Evolutionary conservation across 2,888 invertebrate genomes (phyloP).

Genomic region (Metacarcinus magister): DNA sequence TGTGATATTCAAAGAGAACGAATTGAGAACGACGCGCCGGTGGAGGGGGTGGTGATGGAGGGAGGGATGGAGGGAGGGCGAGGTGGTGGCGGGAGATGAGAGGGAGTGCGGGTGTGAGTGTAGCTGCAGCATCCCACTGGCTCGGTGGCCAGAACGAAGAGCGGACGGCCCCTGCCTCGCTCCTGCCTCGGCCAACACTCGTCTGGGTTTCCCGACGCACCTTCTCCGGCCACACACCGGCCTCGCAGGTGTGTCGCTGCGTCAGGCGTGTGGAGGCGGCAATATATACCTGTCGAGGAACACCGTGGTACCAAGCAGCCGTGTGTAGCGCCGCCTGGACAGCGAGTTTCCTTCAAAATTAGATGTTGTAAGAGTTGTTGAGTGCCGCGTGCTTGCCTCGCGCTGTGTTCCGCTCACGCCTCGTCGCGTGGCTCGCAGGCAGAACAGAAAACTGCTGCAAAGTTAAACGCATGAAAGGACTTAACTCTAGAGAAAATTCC

Average conservation of each 20-base stretch:
- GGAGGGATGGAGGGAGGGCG: neutral
- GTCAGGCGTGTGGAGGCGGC: neutral
- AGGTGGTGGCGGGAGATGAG: neutral
- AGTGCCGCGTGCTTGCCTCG: neutral
- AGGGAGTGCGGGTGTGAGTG: constrained; percentile 29
- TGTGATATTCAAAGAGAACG: constrained; percentile 1
- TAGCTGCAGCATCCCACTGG: constrained; percentile 22
- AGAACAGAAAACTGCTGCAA: neutral
- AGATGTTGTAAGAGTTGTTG: neutral
- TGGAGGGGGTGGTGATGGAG: neutral
- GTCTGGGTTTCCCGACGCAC: neutral
- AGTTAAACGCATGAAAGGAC: neutral
- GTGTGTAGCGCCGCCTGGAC: neutral
- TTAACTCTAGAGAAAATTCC: neutral
- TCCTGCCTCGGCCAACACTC: neutral
- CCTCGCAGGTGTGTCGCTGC: neutral
- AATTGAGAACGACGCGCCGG: neutral
- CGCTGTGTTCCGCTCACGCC: neutral
- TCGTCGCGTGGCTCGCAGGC: neutral
- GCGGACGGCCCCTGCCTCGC: neutral
- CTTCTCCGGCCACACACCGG: neutral
- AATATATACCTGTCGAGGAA: neutral
- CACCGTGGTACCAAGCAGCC: neutral
- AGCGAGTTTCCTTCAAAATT: neutral
- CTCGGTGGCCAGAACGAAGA: neutral